Conservation (phyloP, 2,797 vertebrate species). For the Sebastes nivosus region DNA sequence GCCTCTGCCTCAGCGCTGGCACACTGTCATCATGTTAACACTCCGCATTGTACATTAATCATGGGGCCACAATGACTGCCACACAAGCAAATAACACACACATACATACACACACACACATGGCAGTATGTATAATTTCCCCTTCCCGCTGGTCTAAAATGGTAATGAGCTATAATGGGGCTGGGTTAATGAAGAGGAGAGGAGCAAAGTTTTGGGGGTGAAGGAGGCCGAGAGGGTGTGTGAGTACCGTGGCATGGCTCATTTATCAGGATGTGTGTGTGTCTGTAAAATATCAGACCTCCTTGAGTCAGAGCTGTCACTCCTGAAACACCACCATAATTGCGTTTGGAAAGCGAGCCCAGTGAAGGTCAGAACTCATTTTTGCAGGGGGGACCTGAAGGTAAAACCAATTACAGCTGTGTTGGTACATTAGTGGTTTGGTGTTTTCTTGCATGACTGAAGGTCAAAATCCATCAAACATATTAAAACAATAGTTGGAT, state of each 20-base stretch:
- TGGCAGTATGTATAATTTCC: conserved; percentile 9
- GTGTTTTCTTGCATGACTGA: conserved; percentile 28
- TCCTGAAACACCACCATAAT: conserved; percentile 48
- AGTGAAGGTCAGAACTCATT: conserved; percentile 53
- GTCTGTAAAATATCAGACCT: conserved; percentile 45
- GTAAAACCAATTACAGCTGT: conserved; percentile 56
- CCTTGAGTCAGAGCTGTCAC: conserved; percentile 57
- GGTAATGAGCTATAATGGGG: conserved; percentile 68
- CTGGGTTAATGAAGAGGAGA: conserved; percentile 69
- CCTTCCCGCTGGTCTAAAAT: conserved; percentile 41
- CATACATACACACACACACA: background rate
- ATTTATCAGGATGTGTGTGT: conserved; percentile 46
- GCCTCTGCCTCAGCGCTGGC: conserved; percentile 67
- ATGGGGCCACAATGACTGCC: conserved; percentile 39
- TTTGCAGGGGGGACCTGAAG: conserved; percentile 33
- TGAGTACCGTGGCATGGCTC: conserved; percentile 44
- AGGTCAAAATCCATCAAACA: conserved; percentile 48
- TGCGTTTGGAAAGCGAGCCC: conserved; percentile 32
- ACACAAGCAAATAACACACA: conserved; percentile 26
- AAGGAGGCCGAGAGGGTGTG: conserved; percentile 19
- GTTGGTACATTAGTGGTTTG: conserved; percentile 26
- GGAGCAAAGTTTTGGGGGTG: conserved; percentile 49
- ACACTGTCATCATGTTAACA: conserved; percentile 77
- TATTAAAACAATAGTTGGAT: conserved; percentile 1
- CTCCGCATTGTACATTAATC: conserved; percentile 68